phyloP scores from a whole-genome alignment of 64 coral and sea anemone species.

The Montipora foliosa region DNA sequence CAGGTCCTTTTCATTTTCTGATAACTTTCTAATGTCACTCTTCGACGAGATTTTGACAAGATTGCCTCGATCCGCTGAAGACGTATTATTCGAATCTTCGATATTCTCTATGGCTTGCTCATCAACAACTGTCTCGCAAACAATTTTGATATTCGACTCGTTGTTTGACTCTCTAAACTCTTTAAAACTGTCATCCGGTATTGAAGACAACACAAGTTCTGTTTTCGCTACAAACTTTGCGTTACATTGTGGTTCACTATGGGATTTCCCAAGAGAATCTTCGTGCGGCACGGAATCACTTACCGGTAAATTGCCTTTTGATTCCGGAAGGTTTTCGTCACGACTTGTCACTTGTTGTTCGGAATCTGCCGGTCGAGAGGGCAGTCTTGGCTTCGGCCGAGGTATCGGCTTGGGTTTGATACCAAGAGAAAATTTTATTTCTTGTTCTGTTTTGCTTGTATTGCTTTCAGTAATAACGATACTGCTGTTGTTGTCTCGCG shows the following conservation, averaged over 20 bases:
- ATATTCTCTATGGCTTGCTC: not conserved
- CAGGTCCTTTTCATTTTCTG: not conserved
- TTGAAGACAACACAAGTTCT: slow-evolving; percentile 4
- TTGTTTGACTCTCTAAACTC: not conserved
- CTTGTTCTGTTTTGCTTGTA: not conserved
- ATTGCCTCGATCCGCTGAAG: not conserved
- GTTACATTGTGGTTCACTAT: slow-evolving; percentile 24
- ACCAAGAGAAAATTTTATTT: not conserved
- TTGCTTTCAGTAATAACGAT: not conserved
- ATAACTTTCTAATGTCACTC: not conserved
- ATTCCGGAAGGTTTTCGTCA: slow-evolving; percentile 19
- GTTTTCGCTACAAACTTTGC: slow-evolving; percentile 11
- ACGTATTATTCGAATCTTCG: not conserved
- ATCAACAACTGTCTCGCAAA: not conserved
- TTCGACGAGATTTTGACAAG: not conserved
- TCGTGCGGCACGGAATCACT: not conserved
- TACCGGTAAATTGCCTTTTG: not conserved
- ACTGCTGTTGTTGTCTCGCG: not conserved
- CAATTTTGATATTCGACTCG: not conserved
- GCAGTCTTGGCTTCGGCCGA: slow-evolving; percentile 9
- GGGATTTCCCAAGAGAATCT: slow-evolving; percentile 42
- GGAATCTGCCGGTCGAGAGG: slow-evolving; percentile 9
- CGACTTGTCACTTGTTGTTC: not conserved
- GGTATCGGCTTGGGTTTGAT: slow-evolving; percentile 31
- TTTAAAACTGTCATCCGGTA: slow-evolving; percentile 19